Base-by-base conservation (phyloP, 2,113 vertebrate species). In the Pterocles orientalis region DNA sequence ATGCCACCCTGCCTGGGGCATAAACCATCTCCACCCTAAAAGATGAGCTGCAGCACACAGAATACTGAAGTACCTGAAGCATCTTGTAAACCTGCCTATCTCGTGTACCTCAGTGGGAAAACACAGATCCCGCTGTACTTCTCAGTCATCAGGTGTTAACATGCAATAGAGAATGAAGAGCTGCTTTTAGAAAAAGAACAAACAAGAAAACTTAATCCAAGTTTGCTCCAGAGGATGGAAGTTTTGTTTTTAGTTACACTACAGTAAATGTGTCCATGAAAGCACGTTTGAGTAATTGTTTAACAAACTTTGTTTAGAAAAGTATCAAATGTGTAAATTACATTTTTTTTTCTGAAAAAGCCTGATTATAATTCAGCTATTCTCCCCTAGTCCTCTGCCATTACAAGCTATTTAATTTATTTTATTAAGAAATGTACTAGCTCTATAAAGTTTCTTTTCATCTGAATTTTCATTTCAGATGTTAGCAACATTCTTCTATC, bases 1-100 rank as follows among this genome's bases (percentile, higher is more conserved):
- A 45, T 41, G 23, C 47, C 0, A 0, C 18, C 39, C 31, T 31
- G 71, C 9, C 29, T n/a, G 54, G 12, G 9, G 2, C 41, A 1
- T 3, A 17, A 69, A 10, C 41, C 34, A 5, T 0, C 62, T 51
- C 48, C 86, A 54, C 29, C 50, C 33, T 13, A 7, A 39, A 48
- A 12, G 31, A 16, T 17, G 54, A 43, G 15, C 39, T 34, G 64
- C 2, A 10, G 13, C 18, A 33, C 25, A 2, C 8, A 31, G 39
- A 47, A 18, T 5, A 1, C 39, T 29, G 28, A 0, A 16, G n/a
- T 7, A 28, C 21, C 31, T 10, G 19, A 9, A 45, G 26, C 34
- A 36, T 12, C 57, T 50, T 6, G 1, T 48, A 80, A 64, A 47
- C 7, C 24, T 34, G 8, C 41, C 28, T 36, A 4, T 18, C 43